phyloP scores from a whole-genome alignment of 1,140 invertebrate species.

The Drosophila grimshawi region DNA sequence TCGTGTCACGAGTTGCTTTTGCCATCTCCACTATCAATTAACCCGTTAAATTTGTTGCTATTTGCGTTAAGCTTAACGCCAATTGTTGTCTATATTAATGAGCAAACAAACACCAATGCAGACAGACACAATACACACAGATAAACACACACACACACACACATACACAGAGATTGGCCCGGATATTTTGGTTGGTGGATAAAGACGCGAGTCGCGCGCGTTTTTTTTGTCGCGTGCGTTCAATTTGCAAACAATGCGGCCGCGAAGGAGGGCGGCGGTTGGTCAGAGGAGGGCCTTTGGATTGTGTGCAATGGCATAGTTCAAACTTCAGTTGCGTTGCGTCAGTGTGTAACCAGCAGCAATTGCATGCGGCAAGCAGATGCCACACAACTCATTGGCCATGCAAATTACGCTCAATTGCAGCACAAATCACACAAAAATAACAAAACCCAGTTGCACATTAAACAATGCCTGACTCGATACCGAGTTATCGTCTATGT shows the following conservation, averaged over 20 bases:
- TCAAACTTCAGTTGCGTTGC: slow-evolving; percentile 13
- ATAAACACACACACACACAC: background rate
- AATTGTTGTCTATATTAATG: slow-evolving; percentile 23
- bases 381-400: slow-evolving; percentile 29
- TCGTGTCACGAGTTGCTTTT: slow-evolving; percentile 25
- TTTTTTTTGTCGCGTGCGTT: slow-evolving; percentile 70
- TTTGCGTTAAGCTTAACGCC: slow-evolving; percentile 38
- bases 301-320: slow-evolving; percentile 62
- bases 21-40: slow-evolving; percentile 29
- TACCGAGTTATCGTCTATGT: background rate
- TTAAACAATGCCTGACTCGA: background rate
- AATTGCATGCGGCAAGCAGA: slow-evolving; percentile 2
- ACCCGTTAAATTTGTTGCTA: slow-evolving; percentile 42
- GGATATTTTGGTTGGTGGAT: slow-evolving; percentile 2
- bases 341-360: slow-evolving; percentile 12
- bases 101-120: slow-evolving; percentile 10
- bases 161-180: background rate
- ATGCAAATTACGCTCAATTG: slow-evolving; percentile 74
- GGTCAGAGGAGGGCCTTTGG: background rate
- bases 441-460: background rate
- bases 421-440: slow-evolving; percentile 10
- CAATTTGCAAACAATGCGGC: slow-evolving; percentile 61
- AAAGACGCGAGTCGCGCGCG: slow-evolving; percentile 29
- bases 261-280: background rate
- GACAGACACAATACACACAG: background rate